Base-by-base conservation (phyloP, 2,113 vertebrate species). In the Trematomus loennbergii region DNA sequence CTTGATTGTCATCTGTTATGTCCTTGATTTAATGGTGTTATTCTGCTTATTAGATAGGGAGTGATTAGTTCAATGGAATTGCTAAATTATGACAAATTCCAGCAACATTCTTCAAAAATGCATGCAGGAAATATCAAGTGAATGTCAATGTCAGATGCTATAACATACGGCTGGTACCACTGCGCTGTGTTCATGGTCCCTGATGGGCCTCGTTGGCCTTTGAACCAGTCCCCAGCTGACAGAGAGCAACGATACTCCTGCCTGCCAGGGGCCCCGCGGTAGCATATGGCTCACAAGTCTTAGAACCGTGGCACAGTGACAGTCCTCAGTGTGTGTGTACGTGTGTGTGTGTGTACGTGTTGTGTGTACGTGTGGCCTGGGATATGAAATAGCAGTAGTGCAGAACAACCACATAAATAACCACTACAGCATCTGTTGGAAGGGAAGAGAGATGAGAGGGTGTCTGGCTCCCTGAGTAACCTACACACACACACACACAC, bases 331-430 rank as follows among this genome's bases (percentile, higher is more conserved):
- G 43, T 60, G 72, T 57, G 55, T n/a, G n/a, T n/a, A n/a, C n/a
- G n/a, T 66, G 54, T 72, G 55, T 64, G 22, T 52, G 53, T 67
- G 43, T 58, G 63, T n/a, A n/a, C n/a, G n/a, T n/a, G n/a, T n/a
- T n/a, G n/a, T n/a, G n/a, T n/a, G n/a, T n/a, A n/a, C 68, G 22
- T 29, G 66, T 36, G 53, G 84, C 83, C 78, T 72, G 73, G 63
- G 90, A 88, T 80, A 82, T 78, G 71, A 65, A 71, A 66, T 86
- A 79, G 85, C 81, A 86, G 76, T 69, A 82, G 88, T 78, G 89
- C 88, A 72, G 69, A 89, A 89, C 83, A 79, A 72, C 67, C 81
- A 89, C 84, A 91, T 91, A 91, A 89, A 92, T 93, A 92, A 90
- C 76, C 52, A 86, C 83, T 52, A 78, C 67, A 72, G 85, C 88